Percentiles rank a stretch among this genome's conserved stretches.
These are phyloP conservation scores for Melinaea marsaeus DNA, from an alignment of 2,888 invertebrate species.

Conservation along the genomic window DNA sequence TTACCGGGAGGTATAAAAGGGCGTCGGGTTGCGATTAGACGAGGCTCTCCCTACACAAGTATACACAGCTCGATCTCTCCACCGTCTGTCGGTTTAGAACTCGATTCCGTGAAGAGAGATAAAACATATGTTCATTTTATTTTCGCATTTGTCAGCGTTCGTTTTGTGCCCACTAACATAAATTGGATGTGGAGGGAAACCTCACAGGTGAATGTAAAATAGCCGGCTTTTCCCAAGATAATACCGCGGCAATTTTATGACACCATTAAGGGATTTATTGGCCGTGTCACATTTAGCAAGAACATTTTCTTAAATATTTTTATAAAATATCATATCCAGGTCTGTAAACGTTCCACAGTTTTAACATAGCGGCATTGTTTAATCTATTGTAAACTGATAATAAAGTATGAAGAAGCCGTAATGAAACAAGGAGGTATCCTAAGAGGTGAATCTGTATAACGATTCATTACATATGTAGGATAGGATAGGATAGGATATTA, in stretches of 20 bases:
- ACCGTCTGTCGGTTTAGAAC: slow-evolving; percentile 43
- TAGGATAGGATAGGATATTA: too few species aligned
- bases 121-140: slow-evolving; percentile 78
- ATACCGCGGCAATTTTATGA: slow-evolving; percentile 75
- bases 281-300: slow-evolving; percentile 68
- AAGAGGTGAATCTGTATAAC: too few species aligned
- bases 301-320: slow-evolving; percentile 64
- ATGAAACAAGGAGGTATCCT: too few species aligned
- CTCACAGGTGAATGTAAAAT: slow-evolving; percentile 78
- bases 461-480: too few species aligned
- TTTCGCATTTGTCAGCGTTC: slow-evolving; percentile 78
- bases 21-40: slow-evolving; percentile 6
- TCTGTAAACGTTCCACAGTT: slow-evolving; percentile 15
- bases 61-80: slow-evolving; percentile 15
- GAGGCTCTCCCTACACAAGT: slow-evolving; percentile 26
- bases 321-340: slow-evolving; percentile 41
- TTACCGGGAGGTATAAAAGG: slow-evolving; percentile 1
- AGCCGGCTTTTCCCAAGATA: slow-evolving; percentile 76
- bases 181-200: slow-evolving; percentile 76
- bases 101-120: slow-evolving; percentile 69
- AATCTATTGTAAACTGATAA: slow-evolving; percentile 4
- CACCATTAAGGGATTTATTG: slow-evolving; percentile 76
- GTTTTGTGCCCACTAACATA: slow-evolving; percentile 78
- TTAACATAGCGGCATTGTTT: slow-evolving; percentile 28
- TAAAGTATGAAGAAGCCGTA: background rate